Conservation (phyloP, 1,140 invertebrate species). For the Drosophila miranda region DNA sequence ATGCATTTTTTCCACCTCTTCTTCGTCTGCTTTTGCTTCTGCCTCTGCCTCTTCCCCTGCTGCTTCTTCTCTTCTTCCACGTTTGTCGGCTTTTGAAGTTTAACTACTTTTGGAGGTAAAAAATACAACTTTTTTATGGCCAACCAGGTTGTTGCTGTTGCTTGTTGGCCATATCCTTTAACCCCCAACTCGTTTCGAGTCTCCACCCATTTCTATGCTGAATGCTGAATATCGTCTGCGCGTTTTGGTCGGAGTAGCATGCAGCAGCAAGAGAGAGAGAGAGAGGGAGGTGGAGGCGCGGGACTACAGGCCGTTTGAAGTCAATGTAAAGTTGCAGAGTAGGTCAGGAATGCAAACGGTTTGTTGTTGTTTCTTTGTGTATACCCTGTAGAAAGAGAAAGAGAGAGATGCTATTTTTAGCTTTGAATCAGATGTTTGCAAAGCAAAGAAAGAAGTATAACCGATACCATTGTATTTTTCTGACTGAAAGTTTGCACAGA, state of each 20-base stretch:
- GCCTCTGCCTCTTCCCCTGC: neutral
- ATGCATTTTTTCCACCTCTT: constrained; percentile 11
- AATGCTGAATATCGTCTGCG: constrained; percentile 33
- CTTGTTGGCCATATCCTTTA: constrained; percentile 59
- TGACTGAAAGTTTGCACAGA: too few relatives aligned
- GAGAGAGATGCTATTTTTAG: too few relatives aligned
- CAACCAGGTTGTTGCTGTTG: constrained; percentile 37
- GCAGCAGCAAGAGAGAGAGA: neutral
- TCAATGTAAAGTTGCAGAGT: constrained; percentile 61
- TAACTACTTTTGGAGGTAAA: constrained; percentile 72
- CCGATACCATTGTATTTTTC: too few relatives aligned
- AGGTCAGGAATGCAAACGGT: constrained; percentile 76
- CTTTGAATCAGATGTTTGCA: too few relatives aligned
- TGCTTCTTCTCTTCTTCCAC: constrained; percentile 20
- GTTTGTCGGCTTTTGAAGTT: constrained; percentile 73
- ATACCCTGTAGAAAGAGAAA: too few relatives aligned
- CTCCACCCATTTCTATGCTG: constrained; percentile 42
- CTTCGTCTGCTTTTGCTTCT: neutral
- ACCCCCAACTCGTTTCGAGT: constrained; percentile 33
- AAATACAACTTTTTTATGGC: constrained; percentile 44
- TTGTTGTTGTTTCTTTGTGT: neutral
- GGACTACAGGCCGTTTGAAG: constrained; percentile 46
- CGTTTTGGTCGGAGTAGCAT: too few relatives aligned
- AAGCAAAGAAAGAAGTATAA: too few relatives aligned
- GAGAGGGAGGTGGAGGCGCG: neutral